Percentiles rank a stretch among this genome's conserved stretches.
Evolutionary conservation across 2,113 vertebrate species (phyloP).

Genomic region (Anguilla japonica): DNA sequence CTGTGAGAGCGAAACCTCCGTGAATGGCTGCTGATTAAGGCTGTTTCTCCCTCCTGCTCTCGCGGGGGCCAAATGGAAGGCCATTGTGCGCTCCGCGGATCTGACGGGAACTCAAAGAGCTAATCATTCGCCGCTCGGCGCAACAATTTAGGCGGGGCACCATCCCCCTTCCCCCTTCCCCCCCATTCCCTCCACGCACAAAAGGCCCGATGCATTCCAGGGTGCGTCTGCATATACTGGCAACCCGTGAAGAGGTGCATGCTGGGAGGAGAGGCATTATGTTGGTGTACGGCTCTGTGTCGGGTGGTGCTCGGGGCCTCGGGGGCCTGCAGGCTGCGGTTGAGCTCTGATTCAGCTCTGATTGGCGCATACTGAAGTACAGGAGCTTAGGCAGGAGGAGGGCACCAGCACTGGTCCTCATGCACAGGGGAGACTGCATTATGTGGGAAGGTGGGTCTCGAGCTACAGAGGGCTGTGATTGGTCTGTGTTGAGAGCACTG

Average conservation of each 20-base stretch:
- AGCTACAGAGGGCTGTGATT: neutral
- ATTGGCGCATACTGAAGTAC: neutral
- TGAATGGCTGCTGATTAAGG: neutral
- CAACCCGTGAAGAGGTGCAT: neutral
- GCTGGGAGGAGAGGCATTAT: neutral
- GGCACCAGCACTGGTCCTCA: too few species aligned
- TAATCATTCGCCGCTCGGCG: neutral
- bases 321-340: neutral
- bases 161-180: neutral
- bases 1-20: too few species aligned
- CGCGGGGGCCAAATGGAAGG: neutral
- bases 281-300: neutral
- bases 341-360: neutral
- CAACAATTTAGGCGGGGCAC: neutral
- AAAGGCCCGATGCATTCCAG: neutral
- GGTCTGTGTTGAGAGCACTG: neutral
- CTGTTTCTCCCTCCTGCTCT: neutral
- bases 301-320: neutral
- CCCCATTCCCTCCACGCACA: neutral
- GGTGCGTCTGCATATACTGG: neutral
- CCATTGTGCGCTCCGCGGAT: neutral
- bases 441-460: too few species aligned
- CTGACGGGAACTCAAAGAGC: neutral
- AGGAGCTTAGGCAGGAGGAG: neutral
- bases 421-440: neutral